Evolutionary conservation across 1,140 invertebrate species (phyloP).

Genomic region (Bicyclus anynana): DNA sequence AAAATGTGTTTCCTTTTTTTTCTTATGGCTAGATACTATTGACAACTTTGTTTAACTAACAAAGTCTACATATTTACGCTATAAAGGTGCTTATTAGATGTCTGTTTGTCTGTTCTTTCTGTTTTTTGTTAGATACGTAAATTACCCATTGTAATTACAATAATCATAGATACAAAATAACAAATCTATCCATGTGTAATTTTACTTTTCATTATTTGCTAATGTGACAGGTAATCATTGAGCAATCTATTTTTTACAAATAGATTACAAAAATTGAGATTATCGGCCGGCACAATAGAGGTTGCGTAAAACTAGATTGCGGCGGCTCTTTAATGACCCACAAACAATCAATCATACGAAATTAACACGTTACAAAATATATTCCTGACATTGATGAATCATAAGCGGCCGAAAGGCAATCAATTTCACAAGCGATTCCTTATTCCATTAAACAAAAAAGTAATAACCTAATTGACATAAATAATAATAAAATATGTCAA

Average conservation of each 20-base stretch:
- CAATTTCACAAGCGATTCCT: conserved; percentile 71
- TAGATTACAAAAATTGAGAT: conserved; percentile 2
- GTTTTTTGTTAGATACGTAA: too few relatives aligned
- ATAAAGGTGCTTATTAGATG: too few relatives aligned
- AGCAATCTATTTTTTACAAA: conserved; percentile 12
- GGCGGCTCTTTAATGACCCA: conserved; percentile 57
- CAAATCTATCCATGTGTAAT: too few relatives aligned
- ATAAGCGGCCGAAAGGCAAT: conserved; percentile 70
- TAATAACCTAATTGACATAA: conserved; percentile 77
- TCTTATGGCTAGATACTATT: too few relatives aligned
- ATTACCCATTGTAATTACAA: too few relatives aligned
- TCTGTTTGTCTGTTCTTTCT: too few relatives aligned
- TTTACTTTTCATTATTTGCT: conserved; percentile 26
- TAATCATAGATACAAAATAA: too few relatives aligned
- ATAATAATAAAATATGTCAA: conserved; percentile 77
- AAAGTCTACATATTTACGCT: too few relatives aligned
- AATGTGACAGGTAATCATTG: conserved; percentile 59
- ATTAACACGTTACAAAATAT: conserved; percentile 72
- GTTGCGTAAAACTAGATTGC: conserved; percentile 71
- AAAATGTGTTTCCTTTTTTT: too few relatives aligned
- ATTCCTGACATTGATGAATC: conserved; percentile 73
- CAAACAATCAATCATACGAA: conserved; percentile 71
- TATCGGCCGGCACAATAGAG: conserved; percentile 41
- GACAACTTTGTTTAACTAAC: too few relatives aligned
- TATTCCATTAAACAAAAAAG: conserved; percentile 75